These are phyloP conservation scores for Calosoma granatense DNA, from an alignment of 1,140 invertebrate species.

Conservation along the genomic window DNA sequence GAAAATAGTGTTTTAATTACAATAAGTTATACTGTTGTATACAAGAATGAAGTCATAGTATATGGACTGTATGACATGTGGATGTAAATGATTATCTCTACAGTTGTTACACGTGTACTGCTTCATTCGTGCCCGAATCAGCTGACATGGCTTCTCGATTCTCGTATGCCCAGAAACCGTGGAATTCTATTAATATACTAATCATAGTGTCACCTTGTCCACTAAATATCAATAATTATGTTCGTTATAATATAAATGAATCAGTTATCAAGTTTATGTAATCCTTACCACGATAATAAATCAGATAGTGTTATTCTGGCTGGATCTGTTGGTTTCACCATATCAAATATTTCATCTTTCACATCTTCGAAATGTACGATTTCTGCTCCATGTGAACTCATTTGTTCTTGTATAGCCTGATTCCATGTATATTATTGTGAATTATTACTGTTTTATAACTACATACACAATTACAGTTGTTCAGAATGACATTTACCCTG, in stretches of 20 bases:
- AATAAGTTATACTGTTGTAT: background rate
- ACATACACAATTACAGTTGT: background rate
- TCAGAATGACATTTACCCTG: conserved; percentile 42
- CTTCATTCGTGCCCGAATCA: conserved; percentile 39
- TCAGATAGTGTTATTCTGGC: conserved; percentile 81
- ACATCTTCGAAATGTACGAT: conserved; percentile 87
- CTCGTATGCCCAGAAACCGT: conserved; percentile 95
- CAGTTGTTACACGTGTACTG: conserved; percentile 33
- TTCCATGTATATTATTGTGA: conserved; percentile 16
- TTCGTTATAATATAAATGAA: background rate
- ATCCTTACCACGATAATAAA: conserved; percentile 47
- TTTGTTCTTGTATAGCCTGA: conserved; percentile 82
- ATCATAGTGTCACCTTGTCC: conserved; percentile 90
- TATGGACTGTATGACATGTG: too few species aligned
- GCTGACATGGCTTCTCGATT: conserved; percentile 71
- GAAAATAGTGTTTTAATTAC: conserved; percentile 37
- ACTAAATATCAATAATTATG: conserved; percentile 35
- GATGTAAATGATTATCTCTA: background rate
- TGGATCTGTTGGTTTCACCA: conserved; percentile 84
- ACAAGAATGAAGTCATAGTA: background rate
- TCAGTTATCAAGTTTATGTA: too few species aligned
- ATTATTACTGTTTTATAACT: background rate
- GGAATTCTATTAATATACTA: conserved; percentile 89
- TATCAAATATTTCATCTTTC: conserved; percentile 96
- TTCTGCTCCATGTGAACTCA: conserved; percentile 73